These are phyloP conservation scores for Xanthorhoe designata DNA, from an alignment of 2,888 invertebrate species.

Conservation along the genomic window DNA sequence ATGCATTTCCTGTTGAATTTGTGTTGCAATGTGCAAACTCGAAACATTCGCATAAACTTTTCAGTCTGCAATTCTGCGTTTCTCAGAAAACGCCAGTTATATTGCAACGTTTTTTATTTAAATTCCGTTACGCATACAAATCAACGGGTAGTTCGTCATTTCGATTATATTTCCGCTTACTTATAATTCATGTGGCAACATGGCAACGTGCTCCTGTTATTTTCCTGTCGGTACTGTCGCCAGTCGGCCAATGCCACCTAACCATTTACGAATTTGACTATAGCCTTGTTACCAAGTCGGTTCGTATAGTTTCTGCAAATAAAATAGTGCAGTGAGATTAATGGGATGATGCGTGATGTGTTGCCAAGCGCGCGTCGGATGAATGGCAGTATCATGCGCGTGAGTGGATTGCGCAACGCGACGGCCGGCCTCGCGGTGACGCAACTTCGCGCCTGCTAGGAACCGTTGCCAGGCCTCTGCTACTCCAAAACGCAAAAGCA, in stretches of 20 bases:
- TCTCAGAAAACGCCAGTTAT: conserved; percentile 17
- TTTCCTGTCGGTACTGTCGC: conserved; percentile 34
- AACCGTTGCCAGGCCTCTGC: conserved; percentile 47
- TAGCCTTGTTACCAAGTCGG: conserved; percentile 24
- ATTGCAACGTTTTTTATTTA: conserved; percentile 15
- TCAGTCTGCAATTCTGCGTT: conserved; percentile 15
- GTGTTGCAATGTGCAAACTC: conserved; percentile 31
- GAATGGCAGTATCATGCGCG: conserved; percentile 76
- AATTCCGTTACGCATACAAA: conserved; percentile 30
- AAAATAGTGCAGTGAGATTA: conserved; percentile 37
- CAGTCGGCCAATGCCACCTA: conserved; percentile 40
- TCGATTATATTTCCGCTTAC: conserved; percentile 40
- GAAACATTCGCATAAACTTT: conserved; percentile 27
- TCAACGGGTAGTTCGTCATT: conserved; percentile 23
- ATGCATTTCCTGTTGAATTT: conserved; percentile 35
- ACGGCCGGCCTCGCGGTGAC: conserved; percentile 60
- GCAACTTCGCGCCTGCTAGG: conserved; percentile 68
- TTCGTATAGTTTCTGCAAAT: conserved; percentile 28
- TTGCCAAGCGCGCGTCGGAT: conserved; percentile 74
- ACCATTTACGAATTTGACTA: conserved; percentile 26
- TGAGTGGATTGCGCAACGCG: conserved; percentile 70
- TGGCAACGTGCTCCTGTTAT: conserved; percentile 35
- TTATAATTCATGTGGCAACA: conserved; percentile 33
- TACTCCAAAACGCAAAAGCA: conserved; percentile 16
- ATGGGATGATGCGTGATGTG: conserved; percentile 48